These are phyloP conservation scores for Tenualosa thibaudeaui DNA, from an alignment of 2,797 vertebrate genomes.

Conservation along the genomic window DNA sequence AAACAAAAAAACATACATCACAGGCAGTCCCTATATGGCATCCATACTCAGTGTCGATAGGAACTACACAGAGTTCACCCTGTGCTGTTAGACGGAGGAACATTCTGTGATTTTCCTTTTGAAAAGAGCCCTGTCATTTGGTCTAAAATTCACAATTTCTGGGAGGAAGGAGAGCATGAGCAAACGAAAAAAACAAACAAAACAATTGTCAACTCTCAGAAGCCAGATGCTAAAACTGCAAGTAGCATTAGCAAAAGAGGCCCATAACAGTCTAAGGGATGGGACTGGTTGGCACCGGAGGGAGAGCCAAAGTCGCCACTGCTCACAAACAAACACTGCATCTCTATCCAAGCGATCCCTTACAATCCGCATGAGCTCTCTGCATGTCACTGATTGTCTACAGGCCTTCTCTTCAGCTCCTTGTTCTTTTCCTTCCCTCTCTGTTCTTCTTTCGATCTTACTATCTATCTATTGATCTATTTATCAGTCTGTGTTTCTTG, in stretches of 20 bases:
- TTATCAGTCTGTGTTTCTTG: neutral
- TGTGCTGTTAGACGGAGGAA: neutral
- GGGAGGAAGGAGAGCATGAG: neutral
- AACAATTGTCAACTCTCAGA: slow-evolving; percentile 33
- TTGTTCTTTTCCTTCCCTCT: neutral
- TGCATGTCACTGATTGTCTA: slow-evolving; percentile 21
- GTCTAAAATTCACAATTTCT: neutral
- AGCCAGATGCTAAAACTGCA: slow-evolving; percentile 48
- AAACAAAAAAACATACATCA: neutral
- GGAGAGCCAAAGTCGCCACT: neutral
- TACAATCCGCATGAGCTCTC: slow-evolving; percentile 28
- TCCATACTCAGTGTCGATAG: neutral
- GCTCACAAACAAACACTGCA: slow-evolving; percentile 36
- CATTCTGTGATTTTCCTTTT: neutral
- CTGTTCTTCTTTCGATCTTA: neutral
- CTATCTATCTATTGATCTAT: neutral
- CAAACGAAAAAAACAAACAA: neutral
- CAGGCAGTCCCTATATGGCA: neutral
- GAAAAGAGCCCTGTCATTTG: neutral
- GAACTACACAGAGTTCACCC: neutral
- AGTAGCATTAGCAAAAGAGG: slow-evolving; percentile 40
- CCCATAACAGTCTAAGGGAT: slow-evolving; percentile 39
- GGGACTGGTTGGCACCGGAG: slow-evolving; percentile 45
- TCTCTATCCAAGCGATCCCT: slow-evolving; percentile 32
- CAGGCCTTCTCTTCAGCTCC: neutral